These are phyloP conservation scores for Drosophila borborema DNA, from an alignment of 2,888 invertebrate genomes.

Conservation along the genomic window DNA sequence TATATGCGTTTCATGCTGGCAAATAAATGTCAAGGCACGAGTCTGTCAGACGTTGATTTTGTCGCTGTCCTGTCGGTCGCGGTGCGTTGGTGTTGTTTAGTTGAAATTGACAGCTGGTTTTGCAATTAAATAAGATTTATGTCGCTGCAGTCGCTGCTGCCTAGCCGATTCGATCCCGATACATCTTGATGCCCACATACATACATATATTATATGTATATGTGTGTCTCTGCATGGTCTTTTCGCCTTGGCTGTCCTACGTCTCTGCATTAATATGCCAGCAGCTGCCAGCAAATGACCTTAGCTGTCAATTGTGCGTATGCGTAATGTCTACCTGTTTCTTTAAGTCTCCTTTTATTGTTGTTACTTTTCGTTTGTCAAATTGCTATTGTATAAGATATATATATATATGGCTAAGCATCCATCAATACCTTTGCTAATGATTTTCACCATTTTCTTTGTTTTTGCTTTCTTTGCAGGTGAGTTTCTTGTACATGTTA, in stretches of 20 bases:
- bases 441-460: neutral
- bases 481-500: slow-evolving; percentile 31
- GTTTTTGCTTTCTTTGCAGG: slow-evolving; percentile 38
- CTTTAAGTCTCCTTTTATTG: neutral
- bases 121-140: slow-evolving; percentile 81
- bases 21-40: slow-evolving; percentile 68
- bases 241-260: slow-evolving; percentile 25
- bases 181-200: slow-evolving; percentile 25
- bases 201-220: slow-evolving; percentile 11
- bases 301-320: slow-evolving; percentile 62
- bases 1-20: slow-evolving; percentile 28
- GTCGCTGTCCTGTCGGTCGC: slow-evolving; percentile 19
- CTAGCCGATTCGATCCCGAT: slow-evolving; percentile 13
- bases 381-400: slow-evolving; percentile 30
- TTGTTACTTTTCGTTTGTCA: slow-evolving; percentile 2
- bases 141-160: slow-evolving; percentile 40
- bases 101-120: slow-evolving; percentile 76
- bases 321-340: slow-evolving; percentile 28
- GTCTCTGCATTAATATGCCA: slow-evolving; percentile 68
- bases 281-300: slow-evolving; percentile 54
- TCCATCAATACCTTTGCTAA: slow-evolving; percentile 24
- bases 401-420: neutral
- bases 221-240: neutral
- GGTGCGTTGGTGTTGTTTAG: slow-evolving; percentile 38
- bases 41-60: slow-evolving; percentile 60